Evolutionary conservation across 2,888 invertebrate species (phyloP), one percentile per base, ranked within the genome.

Genomic region (Meta bourneti): DNA sequence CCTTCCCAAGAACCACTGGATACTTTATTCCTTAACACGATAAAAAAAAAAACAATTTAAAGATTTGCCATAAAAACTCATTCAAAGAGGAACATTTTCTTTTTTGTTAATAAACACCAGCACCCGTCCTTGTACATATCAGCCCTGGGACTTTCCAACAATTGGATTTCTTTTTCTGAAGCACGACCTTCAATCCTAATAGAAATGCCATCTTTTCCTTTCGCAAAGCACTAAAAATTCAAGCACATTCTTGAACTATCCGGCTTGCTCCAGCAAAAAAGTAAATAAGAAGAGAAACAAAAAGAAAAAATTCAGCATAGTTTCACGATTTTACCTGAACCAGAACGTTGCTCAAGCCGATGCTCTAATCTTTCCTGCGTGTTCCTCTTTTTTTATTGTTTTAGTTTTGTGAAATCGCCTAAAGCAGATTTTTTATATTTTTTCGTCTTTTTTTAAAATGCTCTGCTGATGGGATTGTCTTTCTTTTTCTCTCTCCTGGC

Each of bases 301-400:
- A 79, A 72, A 82, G 13, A 71, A 78, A 85, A 69, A 85, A 83
- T 78, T 78, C 87, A 49, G 72, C 87, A 87, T 91, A 83, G 82
- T 91, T 91, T 87, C 91, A 91, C 91, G 91, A 80, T 87, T 87
- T 91, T 87, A 87, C 91, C 78, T 91, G 83, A 91, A 91, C 91
- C 91, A 91, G 91, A 91, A 91, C 91, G 87, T 87, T 71, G 69
- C 80, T 61, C 61, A 79, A 83, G 72, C 61, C 75, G 79, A 70
- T 87, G 51, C 83, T 87, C 51, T 84, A 51, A 19, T 78, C 20
- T 72, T 79, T 79, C 70, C 69, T 61, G 48, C 80, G 19, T 75
- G 9, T 16, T 16, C n/a, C 54, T 79, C 84, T 77, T 51, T 82
- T 82, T 90, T 81, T 85, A 8, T 80, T 75, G 75, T 87, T 87